Percentiles rank a stretch among this genome's conserved stretches.
Evolutionary conservation across 2,797 vertebrate species (phyloP).

Genomic region (Sebastes iracundus): DNA sequence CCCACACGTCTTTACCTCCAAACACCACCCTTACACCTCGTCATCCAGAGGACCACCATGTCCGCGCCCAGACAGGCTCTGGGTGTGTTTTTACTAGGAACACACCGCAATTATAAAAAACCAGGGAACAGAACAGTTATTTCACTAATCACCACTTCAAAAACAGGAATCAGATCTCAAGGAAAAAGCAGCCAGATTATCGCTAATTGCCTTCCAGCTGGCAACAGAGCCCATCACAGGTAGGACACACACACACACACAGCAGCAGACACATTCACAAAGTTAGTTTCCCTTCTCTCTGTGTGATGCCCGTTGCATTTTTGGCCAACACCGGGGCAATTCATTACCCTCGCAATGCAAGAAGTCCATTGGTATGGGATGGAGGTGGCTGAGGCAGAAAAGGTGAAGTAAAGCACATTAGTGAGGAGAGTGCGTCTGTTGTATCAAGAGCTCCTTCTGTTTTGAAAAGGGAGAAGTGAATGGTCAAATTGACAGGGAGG

Average conservation of each 20-base stretch:
- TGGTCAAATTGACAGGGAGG: slow-evolving; percentile 3
- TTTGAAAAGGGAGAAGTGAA: slow-evolving; percentile 9
- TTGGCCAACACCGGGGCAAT: slow-evolving; percentile 54
- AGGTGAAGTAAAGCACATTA: slow-evolving; percentile 24
- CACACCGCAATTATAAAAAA: slow-evolving; percentile 52
- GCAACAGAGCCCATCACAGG: slow-evolving; percentile 61
- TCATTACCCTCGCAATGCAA: slow-evolving; percentile 48
- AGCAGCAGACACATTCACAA: slow-evolving; percentile 29
- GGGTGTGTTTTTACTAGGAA: slow-evolving; percentile 43
- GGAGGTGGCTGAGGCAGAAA: slow-evolving; percentile 26
- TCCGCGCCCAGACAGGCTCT: slow-evolving; percentile 1
- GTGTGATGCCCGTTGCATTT: slow-evolving; percentile 51
- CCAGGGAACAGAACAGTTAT: slow-evolving; percentile 42
- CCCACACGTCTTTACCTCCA: slow-evolving; percentile 44
- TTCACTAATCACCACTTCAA: slow-evolving; percentile 63
- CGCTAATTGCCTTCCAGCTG: slow-evolving; percentile 67
- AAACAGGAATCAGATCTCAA: slow-evolving; percentile 47
- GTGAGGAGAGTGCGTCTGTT: background rate
- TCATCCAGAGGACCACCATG: slow-evolving; percentile 56
- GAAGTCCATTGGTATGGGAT: slow-evolving; percentile 38
- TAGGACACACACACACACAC: slow-evolving; percentile 23
- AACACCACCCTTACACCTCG: slow-evolving; percentile 43
- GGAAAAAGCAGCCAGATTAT: slow-evolving; percentile 48
- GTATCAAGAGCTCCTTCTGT: slow-evolving; percentile 3
- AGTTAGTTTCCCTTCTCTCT: slow-evolving; percentile 34